Evolutionary conservation across 1,140 invertebrate species (phyloP).

Genomic region (Drosophila mojavensis): DNA sequence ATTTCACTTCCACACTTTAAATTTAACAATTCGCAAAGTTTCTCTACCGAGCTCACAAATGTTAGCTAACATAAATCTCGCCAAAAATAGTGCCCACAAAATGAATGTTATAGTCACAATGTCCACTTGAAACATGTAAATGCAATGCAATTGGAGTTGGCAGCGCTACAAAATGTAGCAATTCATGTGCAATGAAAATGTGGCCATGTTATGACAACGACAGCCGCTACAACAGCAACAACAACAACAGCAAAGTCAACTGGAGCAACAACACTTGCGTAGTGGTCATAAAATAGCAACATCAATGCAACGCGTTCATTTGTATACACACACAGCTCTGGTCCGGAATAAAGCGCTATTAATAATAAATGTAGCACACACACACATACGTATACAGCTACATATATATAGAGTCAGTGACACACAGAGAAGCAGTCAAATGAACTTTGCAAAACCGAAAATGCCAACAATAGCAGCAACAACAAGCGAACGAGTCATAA

Average conservation of each 20-base stretch:
- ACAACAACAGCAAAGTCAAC: slow-evolving; percentile 18
- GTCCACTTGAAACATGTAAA: background rate
- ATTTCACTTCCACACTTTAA: too few species aligned
- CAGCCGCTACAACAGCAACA: slow-evolving; percentile 27
- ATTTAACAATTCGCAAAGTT: too few species aligned
- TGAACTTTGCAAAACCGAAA: slow-evolving; percentile 76
- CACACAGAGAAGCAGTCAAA: slow-evolving; percentile 53
- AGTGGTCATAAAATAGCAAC: slow-evolving; percentile 77
- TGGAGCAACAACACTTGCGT: slow-evolving; percentile 47
- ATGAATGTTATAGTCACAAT: slow-evolving; percentile 5
- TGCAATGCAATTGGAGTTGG: slow-evolving; percentile 23
- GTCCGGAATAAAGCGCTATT: slow-evolving; percentile 80
- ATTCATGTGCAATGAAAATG: slow-evolving; percentile 65
- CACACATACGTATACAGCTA: background rate
- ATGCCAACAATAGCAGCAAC: slow-evolving; percentile 35
- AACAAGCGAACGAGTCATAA: slow-evolving; percentile 16
- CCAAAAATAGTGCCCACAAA: background rate
- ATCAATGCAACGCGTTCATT: slow-evolving; percentile 76
- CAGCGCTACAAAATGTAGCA: slow-evolving; percentile 38
- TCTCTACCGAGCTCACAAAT: too few species aligned
- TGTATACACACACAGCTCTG: slow-evolving; percentile 45
- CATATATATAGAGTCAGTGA: slow-evolving; percentile 21
- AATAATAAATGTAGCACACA: slow-evolving; percentile 74
- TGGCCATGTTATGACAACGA: slow-evolving; percentile 61
- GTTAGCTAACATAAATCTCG: background rate